phyloP scores from a whole-genome alignment of 2,113 vertebrate genomes.

The Crotalus viridis region DNA sequence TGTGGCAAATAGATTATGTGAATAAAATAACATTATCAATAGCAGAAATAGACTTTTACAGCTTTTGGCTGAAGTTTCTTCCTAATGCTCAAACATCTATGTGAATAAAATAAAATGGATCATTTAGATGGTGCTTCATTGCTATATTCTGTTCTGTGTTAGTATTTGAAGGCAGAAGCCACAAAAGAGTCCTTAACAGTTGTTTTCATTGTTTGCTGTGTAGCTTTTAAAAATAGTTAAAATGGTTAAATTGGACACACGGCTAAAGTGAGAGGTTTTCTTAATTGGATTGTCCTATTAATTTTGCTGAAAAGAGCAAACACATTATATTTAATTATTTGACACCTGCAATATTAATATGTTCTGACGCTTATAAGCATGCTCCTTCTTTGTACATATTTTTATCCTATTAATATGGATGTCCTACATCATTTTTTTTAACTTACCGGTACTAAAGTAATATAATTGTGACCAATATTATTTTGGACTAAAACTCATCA shows the following conservation, averaged over 20 bases:
- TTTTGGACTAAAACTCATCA: background rate
- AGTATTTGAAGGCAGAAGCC: background rate
- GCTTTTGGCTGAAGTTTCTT: background rate
- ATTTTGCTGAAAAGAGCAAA: background rate
- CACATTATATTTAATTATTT: background rate
- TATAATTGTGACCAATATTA: background rate
- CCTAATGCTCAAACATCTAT: background rate
- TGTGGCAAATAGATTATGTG: background rate
- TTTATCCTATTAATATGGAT: background rate
- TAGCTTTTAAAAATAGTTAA: background rate
- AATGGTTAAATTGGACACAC: background rate
- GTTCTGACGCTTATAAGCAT: background rate
- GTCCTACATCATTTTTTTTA: background rate
- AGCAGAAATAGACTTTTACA: background rate
- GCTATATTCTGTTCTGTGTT: background rate
- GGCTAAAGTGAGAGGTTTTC: background rate
- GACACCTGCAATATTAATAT: background rate
- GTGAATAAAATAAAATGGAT: background rate
- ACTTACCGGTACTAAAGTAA: background rate
- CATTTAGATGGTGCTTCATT: background rate
- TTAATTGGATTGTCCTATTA: background rate
- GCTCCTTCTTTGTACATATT: background rate
- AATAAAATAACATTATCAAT: background rate
- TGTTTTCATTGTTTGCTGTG: background rate
- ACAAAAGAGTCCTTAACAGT: background rate